These are phyloP conservation scores for Sthenelais limicola DNA, from an alignment of 2,888 invertebrate genomes.

Conservation along the genomic window DNA sequence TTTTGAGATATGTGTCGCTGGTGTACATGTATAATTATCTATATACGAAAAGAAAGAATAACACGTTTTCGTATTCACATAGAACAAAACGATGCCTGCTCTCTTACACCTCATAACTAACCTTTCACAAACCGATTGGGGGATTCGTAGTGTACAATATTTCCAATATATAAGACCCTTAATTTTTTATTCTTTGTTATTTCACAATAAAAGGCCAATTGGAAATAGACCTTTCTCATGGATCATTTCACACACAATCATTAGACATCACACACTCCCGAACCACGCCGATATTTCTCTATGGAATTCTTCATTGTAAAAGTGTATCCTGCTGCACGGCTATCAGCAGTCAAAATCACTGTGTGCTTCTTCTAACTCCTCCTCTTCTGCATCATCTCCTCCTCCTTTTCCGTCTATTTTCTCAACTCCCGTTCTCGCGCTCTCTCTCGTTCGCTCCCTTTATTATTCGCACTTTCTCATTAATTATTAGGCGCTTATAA, in stretches of 20 bases:
- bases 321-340: background rate
- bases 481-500: background rate
- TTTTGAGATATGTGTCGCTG: too few relatives aligned
- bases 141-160: too few relatives aligned
- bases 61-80: too few relatives aligned
- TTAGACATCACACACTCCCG: background rate
- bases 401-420: background rate
- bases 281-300: background rate
- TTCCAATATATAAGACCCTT: too few relatives aligned
- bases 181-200: too few relatives aligned
- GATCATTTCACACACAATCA: background rate
- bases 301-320: constrained; percentile 31
- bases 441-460: background rate
- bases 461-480: background rate
- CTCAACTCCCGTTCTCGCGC: background rate
- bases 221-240: background rate
- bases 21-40: too few relatives aligned
- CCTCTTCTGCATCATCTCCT: background rate
- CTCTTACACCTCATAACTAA: too few relatives aligned
- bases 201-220: too few relatives aligned
- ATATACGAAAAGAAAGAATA: too few relatives aligned
- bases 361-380: background rate
- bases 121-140: too few relatives aligned
- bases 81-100: too few relatives aligned
- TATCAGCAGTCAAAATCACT: constrained; percentile 18